A percentile compares a stretch with the other conserved stretches of the same genome.
Evolutionary conservation across 2,113 vertebrate species (phyloP).

Genomic region (Lophura nycthemera): DNA sequence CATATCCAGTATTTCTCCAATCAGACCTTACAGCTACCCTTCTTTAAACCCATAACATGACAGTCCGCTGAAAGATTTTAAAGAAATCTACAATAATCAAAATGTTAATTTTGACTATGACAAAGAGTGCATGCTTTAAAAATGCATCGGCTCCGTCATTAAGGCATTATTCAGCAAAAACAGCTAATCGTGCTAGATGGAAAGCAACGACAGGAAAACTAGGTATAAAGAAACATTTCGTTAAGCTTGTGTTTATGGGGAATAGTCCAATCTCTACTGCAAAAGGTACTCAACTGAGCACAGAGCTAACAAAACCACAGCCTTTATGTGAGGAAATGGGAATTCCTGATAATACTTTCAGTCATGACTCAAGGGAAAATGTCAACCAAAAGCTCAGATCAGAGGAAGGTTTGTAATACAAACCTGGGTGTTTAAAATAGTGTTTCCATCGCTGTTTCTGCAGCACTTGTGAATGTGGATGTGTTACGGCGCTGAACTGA

Average conservation of each 20-base stretch:
- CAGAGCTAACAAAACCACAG: constrained; percentile 31
- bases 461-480: background rate
- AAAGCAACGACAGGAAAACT: constrained; percentile 23
- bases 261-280: background rate
- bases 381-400: constrained; percentile 42
- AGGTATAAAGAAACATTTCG: constrained; percentile 18
- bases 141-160: constrained; percentile 54
- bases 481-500: background rate
- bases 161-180: constrained; percentile 66
- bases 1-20: background rate
- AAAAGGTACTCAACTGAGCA: constrained; percentile 19
- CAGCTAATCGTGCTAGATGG: constrained; percentile 34
- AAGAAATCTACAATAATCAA: constrained; percentile 57
- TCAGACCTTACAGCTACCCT: background rate
- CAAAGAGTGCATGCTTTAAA: constrained; percentile 55
- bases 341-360: constrained; percentile 42
- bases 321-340: constrained; percentile 32
- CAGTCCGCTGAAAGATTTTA: constrained; percentile 19
- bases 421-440: constrained; percentile 49
- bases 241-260: constrained; percentile 24
- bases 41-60: background rate
- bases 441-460: constrained; percentile 33
- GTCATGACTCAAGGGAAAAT: constrained; percentile 41
- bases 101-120: constrained; percentile 61
- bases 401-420: constrained; percentile 63